A percentile compares a stretch with the other conserved stretches of the same genome.
Conservation (phyloP, 2,888 invertebrate species). For the Metallyticus violacea region DNA sequence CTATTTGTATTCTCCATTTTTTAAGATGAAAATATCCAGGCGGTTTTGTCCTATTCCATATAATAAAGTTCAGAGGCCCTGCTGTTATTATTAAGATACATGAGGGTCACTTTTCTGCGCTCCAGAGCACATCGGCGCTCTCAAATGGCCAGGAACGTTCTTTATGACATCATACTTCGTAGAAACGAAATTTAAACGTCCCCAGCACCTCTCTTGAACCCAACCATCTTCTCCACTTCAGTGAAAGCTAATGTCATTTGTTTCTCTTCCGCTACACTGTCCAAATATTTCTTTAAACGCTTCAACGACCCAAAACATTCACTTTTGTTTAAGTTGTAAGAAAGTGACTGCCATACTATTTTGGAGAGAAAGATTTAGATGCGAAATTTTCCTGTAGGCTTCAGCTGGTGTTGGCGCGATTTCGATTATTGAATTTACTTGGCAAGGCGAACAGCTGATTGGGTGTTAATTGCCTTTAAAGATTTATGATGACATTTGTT, state of each 20-base stretch:
- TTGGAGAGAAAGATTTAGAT: too few species aligned
- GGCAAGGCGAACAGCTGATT: background rate
- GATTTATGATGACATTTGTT: background rate
- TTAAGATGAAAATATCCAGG: too few species aligned
- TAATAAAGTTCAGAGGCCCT: background rate
- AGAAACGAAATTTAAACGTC: background rate
- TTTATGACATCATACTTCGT: background rate
- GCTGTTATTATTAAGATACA: background rate
- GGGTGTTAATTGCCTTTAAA: background rate
- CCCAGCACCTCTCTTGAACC: too few species aligned
- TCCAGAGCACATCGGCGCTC: background rate
- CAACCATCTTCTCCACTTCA: background rate
- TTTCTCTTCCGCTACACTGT: background rate
- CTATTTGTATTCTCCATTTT: too few species aligned
- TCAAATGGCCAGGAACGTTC: background rate
- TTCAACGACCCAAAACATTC: too few species aligned
- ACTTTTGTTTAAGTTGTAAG: too few species aligned
- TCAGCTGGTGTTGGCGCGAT: background rate
- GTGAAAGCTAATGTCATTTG: background rate
- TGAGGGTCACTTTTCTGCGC: background rate
- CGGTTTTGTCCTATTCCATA: background rate
- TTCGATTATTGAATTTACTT: background rate
- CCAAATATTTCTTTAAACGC: background rate
- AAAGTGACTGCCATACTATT: too few species aligned
- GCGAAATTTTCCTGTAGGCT: too few species aligned